A percentile compares a stretch with the other conserved stretches of the same genome.
These are phyloP conservation scores for Helogale parvula DNA, from an alignment of 2,113 vertebrate species.

Conservation along the genomic window DNA sequence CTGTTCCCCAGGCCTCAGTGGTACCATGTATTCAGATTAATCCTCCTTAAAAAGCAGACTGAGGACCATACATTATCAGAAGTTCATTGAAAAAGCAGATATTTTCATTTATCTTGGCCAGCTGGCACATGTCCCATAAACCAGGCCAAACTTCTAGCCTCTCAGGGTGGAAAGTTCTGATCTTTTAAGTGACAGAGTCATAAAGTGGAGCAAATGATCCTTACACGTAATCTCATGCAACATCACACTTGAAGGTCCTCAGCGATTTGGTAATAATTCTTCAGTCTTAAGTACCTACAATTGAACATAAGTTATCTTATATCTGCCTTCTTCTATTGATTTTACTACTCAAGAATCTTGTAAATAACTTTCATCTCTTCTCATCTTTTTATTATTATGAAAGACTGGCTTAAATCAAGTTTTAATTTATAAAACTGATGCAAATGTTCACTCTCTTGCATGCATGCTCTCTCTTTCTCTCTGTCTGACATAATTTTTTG, in stretches of 20 bases:
- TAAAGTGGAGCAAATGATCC: slow-evolving; percentile 87
- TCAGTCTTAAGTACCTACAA: slow-evolving; percentile 69
- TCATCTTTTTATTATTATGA: slow-evolving; percentile 46
- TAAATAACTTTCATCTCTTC: slow-evolving; percentile 64
- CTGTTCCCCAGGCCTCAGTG: slow-evolving; percentile 40
- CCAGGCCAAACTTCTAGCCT: slow-evolving; percentile 73
- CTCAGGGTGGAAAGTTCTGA: slow-evolving; percentile 70
- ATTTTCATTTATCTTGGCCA: slow-evolving; percentile 77
- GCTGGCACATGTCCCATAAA: slow-evolving; percentile 64
- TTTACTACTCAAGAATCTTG: slow-evolving; percentile 75
- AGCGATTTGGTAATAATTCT: slow-evolving; percentile 82
- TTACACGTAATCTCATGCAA: slow-evolving; percentile 88
- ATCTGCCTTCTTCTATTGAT: background rate
- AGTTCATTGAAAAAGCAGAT: slow-evolving; percentile 75
- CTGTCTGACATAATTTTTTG: background rate
- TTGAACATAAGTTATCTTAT: slow-evolving; percentile 71
- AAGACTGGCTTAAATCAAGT: slow-evolving; percentile 49
- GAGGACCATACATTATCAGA: slow-evolving; percentile 21
- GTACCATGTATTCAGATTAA: slow-evolving; percentile 75
- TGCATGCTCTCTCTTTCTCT: background rate
- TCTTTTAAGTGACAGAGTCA: slow-evolving; percentile 69
- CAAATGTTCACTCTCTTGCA: background rate
- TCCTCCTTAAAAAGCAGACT: slow-evolving; percentile 73
- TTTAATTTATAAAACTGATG: slow-evolving; percentile 58
- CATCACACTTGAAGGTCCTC: slow-evolving; percentile 87